A percentile compares a stretch with the other conserved stretches of the same genome.
Conservation (phyloP, 2,797 vertebrate species). For the Mormyrus proboscirostris region DNA sequence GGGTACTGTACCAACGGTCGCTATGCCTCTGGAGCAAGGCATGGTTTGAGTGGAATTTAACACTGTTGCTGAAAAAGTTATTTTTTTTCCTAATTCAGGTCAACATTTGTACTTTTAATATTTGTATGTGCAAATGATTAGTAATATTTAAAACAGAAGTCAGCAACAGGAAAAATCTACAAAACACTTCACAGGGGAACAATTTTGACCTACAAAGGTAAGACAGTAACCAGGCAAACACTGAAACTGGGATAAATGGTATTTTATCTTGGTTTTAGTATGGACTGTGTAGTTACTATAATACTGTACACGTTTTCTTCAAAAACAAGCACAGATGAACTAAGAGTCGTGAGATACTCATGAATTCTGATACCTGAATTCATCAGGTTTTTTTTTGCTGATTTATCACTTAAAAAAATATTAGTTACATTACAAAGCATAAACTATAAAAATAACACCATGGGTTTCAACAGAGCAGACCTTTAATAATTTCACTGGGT, state of each 20-base stretch:
- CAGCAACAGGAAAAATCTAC: neutral
- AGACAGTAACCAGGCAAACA: neutral
- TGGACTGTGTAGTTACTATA: neutral
- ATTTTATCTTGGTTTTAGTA: neutral
- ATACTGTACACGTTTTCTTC: neutral
- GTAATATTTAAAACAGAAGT: neutral
- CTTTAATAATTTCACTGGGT: conserved; percentile 6
- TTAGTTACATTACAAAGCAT: neutral
- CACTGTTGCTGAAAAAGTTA: too few relatives aligned
- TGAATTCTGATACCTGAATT: neutral
- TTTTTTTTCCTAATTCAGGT: too few relatives aligned
- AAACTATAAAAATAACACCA: neutral
- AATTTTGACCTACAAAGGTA: neutral
- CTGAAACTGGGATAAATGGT: neutral
- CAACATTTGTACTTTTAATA: neutral
- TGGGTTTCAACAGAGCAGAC: neutral
- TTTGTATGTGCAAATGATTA: neutral
- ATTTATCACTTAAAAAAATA: neutral
- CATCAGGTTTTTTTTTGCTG: neutral
- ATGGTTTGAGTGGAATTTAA: too few relatives aligned
- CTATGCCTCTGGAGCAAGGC: too few relatives aligned
- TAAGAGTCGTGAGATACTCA: neutral
- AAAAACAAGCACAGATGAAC: neutral
- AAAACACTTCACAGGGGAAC: neutral
- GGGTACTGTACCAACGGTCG: neutral